Evolutionary conservation across 2,888 invertebrate species (phyloP), one percentile per base, ranked within the genome.

Genomic region (Megastigmus dorsalis): DNA sequence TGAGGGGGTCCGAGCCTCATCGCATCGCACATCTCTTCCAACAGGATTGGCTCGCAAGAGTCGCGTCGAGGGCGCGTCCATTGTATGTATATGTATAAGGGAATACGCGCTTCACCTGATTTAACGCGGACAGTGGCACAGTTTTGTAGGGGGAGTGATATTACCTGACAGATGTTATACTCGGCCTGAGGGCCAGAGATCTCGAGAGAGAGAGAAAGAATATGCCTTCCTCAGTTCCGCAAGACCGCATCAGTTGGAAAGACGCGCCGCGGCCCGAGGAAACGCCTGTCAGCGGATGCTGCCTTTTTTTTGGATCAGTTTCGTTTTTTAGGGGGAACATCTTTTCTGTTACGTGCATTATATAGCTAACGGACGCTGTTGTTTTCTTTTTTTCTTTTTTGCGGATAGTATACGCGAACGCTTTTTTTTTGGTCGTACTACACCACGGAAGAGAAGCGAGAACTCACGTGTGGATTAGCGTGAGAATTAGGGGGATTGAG

Each of bases 101-200:
- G 36, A 33, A 55, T 18, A 26, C 18, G 28, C 52, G 33, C 13
- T 38, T 82, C 85, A 86, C 84, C 84, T 86, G 87, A 87, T 86
- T 86, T 84, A 85, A 84, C 86, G 82, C 84, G 83, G 80, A 86
- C 80, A 84, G 70, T 71, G 80, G 20, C 5, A 79, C 82, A 84
- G 86, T n/a, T n/a, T n/a, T 84, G 85, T 85, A 41, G 48, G 30
- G 57, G 68, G 69, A 74, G 65, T 63, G 87, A 87, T 85, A 30
- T 54, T 71, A 85, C 84, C 84, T 82, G 86, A 85, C 86, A 86
- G 86, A 86, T 87, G 86, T 82, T 82, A n/a, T n/a, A n/a, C 80
- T 80, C 36, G 18, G 28, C 7, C 28, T 28, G 15, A 6, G n/a
- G 15, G 41, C 20, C n/a, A n/a, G n/a, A n/a, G n/a, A n/a, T n/a